A percentile compares a stretch with the other conserved stretches of the same genome.
These are phyloP conservation scores for Drosophila bunnanda DNA, from an alignment of 2,888 invertebrate species.

Conservation along the genomic window DNA sequence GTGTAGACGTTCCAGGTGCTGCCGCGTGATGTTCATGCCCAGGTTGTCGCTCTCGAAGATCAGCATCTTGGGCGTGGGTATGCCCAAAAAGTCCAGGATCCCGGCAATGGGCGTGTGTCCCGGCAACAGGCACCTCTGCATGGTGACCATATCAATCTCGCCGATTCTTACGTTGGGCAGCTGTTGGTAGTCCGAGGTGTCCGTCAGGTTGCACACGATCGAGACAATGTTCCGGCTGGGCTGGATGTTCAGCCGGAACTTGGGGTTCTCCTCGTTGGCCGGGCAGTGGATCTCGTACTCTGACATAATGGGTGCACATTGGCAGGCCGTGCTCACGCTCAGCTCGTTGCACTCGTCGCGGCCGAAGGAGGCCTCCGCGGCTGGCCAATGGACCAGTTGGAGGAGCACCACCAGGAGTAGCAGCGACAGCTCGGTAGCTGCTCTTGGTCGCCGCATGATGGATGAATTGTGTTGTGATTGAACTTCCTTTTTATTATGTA, in stretches of 20 bases:
- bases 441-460: conserved; percentile 37
- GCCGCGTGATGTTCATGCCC: conserved; percentile 86
- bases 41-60: conserved; percentile 86
- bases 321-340: conserved; percentile 71
- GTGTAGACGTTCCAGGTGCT: conserved; percentile 87
- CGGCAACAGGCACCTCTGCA: conserved; percentile 83
- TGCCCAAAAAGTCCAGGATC: conserved; percentile 82
- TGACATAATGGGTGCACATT: conserved; percentile 77
- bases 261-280: conserved; percentile 70
- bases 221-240: conserved; percentile 74
- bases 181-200: conserved; percentile 76
- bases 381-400: conserved; percentile 43
- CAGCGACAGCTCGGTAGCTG: conserved; percentile 41
- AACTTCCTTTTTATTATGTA: background rate
- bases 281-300: conserved; percentile 84
- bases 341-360: conserved; percentile 80
- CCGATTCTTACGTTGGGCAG: conserved; percentile 82
- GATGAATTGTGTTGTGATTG: background rate
- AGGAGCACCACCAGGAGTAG: conserved; percentile 47
- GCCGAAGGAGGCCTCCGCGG: conserved; percentile 49
- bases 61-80: conserved; percentile 83
- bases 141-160: conserved; percentile 78
- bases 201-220: conserved; percentile 82
- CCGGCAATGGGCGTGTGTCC: conserved; percentile 84
- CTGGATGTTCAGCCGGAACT: conserved; percentile 80